phyloP scores from a whole-genome alignment of 2,888 invertebrate genomes.

The Malacosoma neustria region DNA sequence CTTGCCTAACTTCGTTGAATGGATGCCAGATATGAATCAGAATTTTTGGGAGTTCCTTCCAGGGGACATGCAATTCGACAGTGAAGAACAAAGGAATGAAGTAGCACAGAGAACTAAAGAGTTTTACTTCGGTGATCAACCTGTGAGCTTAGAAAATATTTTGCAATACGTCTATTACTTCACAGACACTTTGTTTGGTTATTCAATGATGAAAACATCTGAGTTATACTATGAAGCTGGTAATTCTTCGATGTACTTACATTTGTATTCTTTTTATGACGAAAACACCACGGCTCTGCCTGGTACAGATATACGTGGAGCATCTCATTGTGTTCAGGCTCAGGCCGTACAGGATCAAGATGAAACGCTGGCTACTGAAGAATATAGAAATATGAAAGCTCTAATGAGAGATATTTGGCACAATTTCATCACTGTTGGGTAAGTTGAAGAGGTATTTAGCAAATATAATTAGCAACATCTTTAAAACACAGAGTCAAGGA shows the following conservation, averaged over 20 bases:
- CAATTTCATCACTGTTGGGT: slow-evolving; percentile 35
- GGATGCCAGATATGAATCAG: slow-evolving; percentile 34
- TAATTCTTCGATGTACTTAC: slow-evolving; percentile 25
- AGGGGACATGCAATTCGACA: slow-evolving; percentile 28
- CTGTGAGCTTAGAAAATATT: slow-evolving; percentile 18
- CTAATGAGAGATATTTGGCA: slow-evolving; percentile 26
- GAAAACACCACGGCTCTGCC: slow-evolving; percentile 14
- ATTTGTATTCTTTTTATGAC: slow-evolving; percentile 28
- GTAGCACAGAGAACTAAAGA: slow-evolving; percentile 25
- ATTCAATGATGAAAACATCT: slow-evolving; percentile 18
- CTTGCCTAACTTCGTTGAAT: slow-evolving; percentile 20
- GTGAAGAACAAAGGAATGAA: slow-evolving; percentile 20
- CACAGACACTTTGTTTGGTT: slow-evolving; percentile 24
- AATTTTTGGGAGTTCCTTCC: slow-evolving; percentile 42
- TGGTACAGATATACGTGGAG: slow-evolving; percentile 21
- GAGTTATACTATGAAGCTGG: slow-evolving; percentile 21
- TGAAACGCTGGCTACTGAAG: slow-evolving; percentile 13
- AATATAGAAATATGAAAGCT: slow-evolving; percentile 17
- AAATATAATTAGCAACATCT: not conserved
- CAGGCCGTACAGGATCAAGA: slow-evolving; percentile 17
- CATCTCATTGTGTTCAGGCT: slow-evolving; percentile 25
- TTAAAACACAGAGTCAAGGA: not conserved
- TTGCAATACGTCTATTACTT: slow-evolving; percentile 28
- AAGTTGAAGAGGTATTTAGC: slow-evolving; percentile 7
- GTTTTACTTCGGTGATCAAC: slow-evolving; percentile 27